Percentiles rank a stretch among this genome's conserved stretches.
These are phyloP conservation scores for Drosophila bocki DNA, from an alignment of 1,140 invertebrate genomes.

Conservation along the genomic window DNA sequence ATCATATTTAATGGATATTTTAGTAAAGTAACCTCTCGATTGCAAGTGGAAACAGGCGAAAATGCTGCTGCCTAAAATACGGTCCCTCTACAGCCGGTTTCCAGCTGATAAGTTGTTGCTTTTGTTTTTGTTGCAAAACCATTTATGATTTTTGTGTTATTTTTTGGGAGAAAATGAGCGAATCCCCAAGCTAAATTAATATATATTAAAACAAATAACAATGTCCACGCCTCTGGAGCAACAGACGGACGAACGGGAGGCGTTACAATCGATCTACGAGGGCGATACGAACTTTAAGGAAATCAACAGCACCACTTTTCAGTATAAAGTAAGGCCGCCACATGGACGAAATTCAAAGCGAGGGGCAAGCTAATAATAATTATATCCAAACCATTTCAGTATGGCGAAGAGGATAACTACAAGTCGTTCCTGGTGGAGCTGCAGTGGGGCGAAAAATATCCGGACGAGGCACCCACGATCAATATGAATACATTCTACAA, in stretches of 20 bases:
- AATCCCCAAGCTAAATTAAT: conserved; percentile 4
- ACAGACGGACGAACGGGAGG: conserved; percentile 96
- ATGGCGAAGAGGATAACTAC: conserved; percentile 91
- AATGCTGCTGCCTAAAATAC: neutral
- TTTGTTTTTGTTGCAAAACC: conserved; percentile 59
- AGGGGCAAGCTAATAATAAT: neutral
- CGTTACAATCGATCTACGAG: conserved; percentile 96
- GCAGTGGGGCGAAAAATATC: conserved; percentile 94
- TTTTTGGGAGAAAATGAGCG: conserved; percentile 24
- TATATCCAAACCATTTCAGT: conserved; percentile 87
- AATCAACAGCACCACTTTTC: conserved; percentile 91
- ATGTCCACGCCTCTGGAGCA: conserved; percentile 88
- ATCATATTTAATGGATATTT: neutral
- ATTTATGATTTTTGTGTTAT: conserved; percentile 41
- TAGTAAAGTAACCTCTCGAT: neutral
- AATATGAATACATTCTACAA: conserved; percentile 98
- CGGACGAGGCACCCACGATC: conserved; percentile 91
- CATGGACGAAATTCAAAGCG: conserved; percentile 15
- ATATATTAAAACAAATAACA: conserved; percentile 35
- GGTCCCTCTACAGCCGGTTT: conserved; percentile 9
- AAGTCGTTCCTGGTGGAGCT: conserved; percentile 96
- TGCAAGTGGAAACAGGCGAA: neutral
- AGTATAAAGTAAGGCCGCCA: conserved; percentile 92
- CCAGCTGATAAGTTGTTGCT: conserved; percentile 56
- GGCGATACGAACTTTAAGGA: conserved; percentile 95